A percentile compares a stretch with the other conserved stretches of the same genome.
Conservation (phyloP, 2,113 vertebrate genomes). For the Rhinolophus sinicus region DNA sequence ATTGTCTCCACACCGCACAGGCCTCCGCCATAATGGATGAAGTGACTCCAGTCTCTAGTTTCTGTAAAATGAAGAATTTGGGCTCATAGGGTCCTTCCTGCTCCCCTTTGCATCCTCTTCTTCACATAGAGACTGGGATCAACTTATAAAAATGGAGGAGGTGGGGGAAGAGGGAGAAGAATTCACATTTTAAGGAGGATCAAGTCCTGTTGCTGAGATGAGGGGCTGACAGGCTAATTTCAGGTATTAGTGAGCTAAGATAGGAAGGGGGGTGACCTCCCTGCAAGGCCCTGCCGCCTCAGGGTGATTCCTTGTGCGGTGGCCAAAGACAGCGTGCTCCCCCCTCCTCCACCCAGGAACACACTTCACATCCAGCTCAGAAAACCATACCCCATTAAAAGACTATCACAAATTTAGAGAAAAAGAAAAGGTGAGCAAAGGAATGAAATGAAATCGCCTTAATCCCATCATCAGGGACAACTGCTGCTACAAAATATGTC, state of each 20-base stretch:
- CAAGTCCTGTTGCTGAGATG: background rate
- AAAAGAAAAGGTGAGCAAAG: background rate
- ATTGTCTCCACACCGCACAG: background rate
- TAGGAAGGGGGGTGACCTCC: background rate
- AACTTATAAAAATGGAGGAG: constrained; percentile 4
- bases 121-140: background rate
- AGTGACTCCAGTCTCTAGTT: background rate
- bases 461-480: background rate
- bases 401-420: background rate
- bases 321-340: background rate
- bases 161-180: background rate
- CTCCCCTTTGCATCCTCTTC: background rate
- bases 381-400: background rate
- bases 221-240: constrained; percentile 50
- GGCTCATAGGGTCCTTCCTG: background rate
- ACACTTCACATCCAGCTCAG: background rate
- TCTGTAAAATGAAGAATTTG: background rate
- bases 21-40: background rate
- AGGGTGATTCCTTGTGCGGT: background rate
- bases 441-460: background rate
- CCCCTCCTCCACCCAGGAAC: background rate
- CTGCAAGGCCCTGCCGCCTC: background rate
- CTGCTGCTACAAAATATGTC: background rate
- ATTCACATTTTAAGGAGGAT: constrained; percentile 73
- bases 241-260: background rate